phyloP scores from a whole-genome alignment of 1,140 invertebrate genomes.

The Diuraphis noxia region DNA sequence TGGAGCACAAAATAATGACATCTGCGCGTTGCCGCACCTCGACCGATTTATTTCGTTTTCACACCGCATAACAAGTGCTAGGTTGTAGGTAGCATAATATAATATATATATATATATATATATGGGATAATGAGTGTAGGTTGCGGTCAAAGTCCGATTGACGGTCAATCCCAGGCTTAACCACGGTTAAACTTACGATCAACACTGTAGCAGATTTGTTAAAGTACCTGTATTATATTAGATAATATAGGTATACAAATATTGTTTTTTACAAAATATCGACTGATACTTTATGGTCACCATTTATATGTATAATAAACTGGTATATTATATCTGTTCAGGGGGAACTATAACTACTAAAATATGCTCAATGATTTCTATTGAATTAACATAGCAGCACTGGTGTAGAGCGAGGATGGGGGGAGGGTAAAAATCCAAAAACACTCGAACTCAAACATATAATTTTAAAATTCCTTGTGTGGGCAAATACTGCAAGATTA shows the following conservation, averaged over 20 bases:
- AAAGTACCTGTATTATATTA: no score
- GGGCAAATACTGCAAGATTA: no score
- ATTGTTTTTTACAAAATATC: neutral
- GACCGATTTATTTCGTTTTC: neutral
- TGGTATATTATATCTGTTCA: no score
- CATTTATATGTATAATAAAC: no score
- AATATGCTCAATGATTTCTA: no score
- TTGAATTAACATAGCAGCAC: no score
- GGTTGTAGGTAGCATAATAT: neutral
- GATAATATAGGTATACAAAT: neutral
- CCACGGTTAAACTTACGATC: neutral
- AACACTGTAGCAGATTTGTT: neutral
- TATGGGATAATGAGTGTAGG: neutral
- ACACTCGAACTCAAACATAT: no score
- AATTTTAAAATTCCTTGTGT: no score
- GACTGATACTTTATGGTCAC: no score
- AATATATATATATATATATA: neutral
- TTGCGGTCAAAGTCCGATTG: neutral
- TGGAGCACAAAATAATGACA: neutral
- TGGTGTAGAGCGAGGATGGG: no score
- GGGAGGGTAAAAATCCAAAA: no score
- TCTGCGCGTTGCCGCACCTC: neutral
- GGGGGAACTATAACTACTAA: no score
- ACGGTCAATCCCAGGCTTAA: neutral
- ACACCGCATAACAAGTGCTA: neutral